Conservation (phyloP, 2,113 vertebrate genomes). For the Melanotaenia duboulayi region DNA sequence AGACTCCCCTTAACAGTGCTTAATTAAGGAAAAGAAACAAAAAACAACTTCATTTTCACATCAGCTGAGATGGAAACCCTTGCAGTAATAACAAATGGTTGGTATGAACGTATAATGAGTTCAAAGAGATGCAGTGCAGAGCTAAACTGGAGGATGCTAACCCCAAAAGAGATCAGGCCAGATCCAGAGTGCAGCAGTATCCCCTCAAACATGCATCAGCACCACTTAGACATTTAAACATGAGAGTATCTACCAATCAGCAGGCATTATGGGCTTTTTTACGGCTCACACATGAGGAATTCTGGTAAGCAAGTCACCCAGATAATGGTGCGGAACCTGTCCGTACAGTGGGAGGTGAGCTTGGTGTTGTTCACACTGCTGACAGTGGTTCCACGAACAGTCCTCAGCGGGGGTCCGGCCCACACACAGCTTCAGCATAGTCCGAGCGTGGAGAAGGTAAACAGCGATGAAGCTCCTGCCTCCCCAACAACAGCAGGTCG, state of each 20-base stretch:
- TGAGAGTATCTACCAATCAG: constrained; percentile 25
- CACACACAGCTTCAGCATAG: constrained; percentile 72
- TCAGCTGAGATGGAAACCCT: too few relatives aligned
- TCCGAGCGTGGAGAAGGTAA: constrained; percentile 72
- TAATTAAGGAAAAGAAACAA: neutral
- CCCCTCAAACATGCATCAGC: neutral
- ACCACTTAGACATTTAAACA: constrained; percentile 12
- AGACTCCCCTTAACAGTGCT: constrained; percentile 29
- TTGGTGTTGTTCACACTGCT: constrained; percentile 55
- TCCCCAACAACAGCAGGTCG: constrained; percentile 41
- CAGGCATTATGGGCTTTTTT: constrained; percentile 17
- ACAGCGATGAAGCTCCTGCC: constrained; percentile 68
- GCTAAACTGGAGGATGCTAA: neutral
- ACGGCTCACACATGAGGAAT: constrained; percentile 54
- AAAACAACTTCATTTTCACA: too few relatives aligned
- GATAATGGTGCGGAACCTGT: constrained; percentile 75
- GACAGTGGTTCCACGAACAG: constrained; percentile 57
- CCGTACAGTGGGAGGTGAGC: constrained; percentile 44
- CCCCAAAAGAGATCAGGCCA: neutral
- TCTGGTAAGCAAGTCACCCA: constrained; percentile 65
- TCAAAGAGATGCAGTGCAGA: neutral
- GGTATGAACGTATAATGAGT: neutral
- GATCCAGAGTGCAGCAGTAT: neutral
- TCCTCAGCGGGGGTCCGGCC: constrained; percentile 64
- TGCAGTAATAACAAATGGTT: neutral